These are phyloP conservation scores for Macrosteles quadrilineatus DNA, from an alignment of 1,140 invertebrate genomes.

Conservation along the genomic window DNA sequence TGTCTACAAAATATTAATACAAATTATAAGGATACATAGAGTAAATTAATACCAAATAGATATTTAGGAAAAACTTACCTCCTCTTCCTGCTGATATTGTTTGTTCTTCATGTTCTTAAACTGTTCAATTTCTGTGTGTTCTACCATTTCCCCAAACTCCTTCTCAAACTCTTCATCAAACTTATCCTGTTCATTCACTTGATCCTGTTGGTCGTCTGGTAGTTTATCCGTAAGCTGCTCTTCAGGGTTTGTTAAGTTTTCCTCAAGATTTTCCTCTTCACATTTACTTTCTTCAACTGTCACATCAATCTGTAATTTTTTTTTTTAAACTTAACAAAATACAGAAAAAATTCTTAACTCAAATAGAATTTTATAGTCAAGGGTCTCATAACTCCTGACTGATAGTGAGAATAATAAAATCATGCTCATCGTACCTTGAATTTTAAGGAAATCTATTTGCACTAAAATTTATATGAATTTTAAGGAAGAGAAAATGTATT, in stretches of 20 bases:
- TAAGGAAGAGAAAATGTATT: no score
- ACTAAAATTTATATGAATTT: no score
- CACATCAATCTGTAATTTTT: not conserved
- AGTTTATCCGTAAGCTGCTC: not conserved
- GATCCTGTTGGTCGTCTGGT: not conserved
- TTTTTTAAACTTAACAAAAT: no score
- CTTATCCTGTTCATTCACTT: not conserved
- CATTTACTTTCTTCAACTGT: not conserved
- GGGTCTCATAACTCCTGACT: no score
- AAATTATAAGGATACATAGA: no score
- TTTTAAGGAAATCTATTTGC: no score
- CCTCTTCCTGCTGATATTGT: not conserved
- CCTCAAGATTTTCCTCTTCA: not conserved
- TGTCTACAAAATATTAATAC: no score
- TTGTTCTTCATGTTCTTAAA: slow-evolving; percentile 9
- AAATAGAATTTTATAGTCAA: no score
- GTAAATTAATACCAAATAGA: not conserved
- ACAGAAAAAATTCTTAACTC: no score
- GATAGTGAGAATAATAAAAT: no score
- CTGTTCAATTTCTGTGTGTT: not conserved
- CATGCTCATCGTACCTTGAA: no score
- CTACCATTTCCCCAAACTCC: not conserved
- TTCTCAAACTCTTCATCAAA: slow-evolving; percentile 1
- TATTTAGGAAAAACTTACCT: not conserved
- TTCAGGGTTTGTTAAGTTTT: not conserved